Evolutionary conservation across 2,888 invertebrate genomes (phyloP).

Genomic region (Kuschelorhynchus macadamiae): DNA sequence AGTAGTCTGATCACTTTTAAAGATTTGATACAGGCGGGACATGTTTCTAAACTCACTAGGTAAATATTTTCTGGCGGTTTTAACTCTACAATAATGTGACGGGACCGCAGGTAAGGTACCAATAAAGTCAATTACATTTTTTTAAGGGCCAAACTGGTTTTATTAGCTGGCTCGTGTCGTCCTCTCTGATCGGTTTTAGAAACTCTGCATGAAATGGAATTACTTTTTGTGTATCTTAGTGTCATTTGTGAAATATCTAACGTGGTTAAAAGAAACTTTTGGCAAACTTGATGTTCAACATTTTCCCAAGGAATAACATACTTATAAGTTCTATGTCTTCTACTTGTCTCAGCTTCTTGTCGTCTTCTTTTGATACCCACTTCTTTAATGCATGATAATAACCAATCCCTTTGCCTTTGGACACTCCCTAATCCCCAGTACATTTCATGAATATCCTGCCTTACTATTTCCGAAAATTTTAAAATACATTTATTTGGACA

Average conservation of each 20-base stretch:
- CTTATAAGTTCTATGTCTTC: slow-evolving; percentile 36
- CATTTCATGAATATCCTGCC: no score
- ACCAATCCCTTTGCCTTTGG: no score
- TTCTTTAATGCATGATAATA: not conserved
- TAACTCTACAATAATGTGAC: slow-evolving; percentile 44
- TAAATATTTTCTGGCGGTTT: slow-evolving; percentile 37
- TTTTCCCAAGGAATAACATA: slow-evolving; percentile 39
- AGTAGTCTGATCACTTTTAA: slow-evolving; percentile 25
- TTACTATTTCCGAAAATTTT: no score
- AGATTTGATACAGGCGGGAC: slow-evolving; percentile 33
- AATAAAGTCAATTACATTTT: slow-evolving; percentile 28
- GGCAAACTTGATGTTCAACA: slow-evolving; percentile 34
- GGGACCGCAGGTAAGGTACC: slow-evolving; percentile 41
- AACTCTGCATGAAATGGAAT: slow-evolving; percentile 11
- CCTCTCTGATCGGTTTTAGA: slow-evolving; percentile 43
- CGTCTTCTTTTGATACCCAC: not conserved
- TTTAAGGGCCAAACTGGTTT: slow-evolving; percentile 21
- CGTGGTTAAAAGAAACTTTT: slow-evolving; percentile 44
- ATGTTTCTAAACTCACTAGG: slow-evolving; percentile 40
- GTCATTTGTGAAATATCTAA: slow-evolving; percentile 39
- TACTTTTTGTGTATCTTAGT: slow-evolving; percentile 34
- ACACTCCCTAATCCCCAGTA: no score
- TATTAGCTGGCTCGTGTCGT: slow-evolving; percentile 30
- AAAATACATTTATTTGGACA: no score
- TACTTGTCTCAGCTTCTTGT: slow-evolving; percentile 48